Conservation (phyloP, 2,113 vertebrate species). For the Sakesphorus luctuosus region DNA sequence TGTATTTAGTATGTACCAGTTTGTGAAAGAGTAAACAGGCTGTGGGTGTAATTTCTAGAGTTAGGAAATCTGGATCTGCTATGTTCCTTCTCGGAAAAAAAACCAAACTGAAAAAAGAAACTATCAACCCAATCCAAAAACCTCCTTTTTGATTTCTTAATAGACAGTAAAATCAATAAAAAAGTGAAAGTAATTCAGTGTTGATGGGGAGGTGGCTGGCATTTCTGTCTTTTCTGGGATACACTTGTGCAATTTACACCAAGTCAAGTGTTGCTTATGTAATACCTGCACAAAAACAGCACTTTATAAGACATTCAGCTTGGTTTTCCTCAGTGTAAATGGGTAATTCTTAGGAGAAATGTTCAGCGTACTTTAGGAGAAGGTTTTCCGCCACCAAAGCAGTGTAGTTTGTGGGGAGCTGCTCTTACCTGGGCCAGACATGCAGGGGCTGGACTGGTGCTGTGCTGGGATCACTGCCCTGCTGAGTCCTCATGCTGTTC, state of each 20-base stretch:
- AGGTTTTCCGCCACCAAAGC: not conserved
- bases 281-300: not conserved
- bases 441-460: accelerated
- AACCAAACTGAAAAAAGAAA: accelerated
- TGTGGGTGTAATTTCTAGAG: not conserved
- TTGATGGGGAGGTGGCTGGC: not conserved
- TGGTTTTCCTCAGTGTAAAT: not conserved
- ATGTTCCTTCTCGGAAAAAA: not conserved
- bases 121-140: not conserved
- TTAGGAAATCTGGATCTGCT: not conserved
- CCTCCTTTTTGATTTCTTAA: not conserved
- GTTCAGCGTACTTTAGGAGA: not conserved
- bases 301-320: not conserved
- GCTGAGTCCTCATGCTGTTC: not conserved
- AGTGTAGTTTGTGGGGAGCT: not conserved
- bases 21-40: not conserved
- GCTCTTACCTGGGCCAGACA: accelerated
- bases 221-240: not conserved
- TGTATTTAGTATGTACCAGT: not conserved
- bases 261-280: not conserved
- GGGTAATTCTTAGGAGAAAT: not conserved
- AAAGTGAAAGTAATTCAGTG: not conserved
- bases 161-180: not conserved
- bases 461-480: not conserved
- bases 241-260: not conserved